These are phyloP conservation scores for Amitus sp. DNA, from an alignment of 2,888 invertebrate genomes.

Conservation along the genomic window DNA sequence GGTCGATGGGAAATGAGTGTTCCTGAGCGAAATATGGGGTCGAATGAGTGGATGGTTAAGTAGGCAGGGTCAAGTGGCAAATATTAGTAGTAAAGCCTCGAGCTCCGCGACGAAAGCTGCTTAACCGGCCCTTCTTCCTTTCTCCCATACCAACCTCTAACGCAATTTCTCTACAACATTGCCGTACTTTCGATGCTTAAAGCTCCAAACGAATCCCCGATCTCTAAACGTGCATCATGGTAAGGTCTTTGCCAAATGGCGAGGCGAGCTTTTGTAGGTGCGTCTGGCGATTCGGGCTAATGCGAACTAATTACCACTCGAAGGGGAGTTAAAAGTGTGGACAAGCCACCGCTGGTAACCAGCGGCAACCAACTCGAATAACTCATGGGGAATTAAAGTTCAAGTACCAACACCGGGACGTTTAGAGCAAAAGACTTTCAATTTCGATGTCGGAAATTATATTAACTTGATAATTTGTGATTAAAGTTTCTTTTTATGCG, in stretches of 20 bases:
- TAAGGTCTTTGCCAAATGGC: constrained; percentile 27
- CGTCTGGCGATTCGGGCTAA: constrained; percentile 53
- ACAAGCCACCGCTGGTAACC: constrained; percentile 45
- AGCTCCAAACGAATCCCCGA: constrained; percentile 41
- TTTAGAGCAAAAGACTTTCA: too few relatives aligned
- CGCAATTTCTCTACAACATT: constrained; percentile 52
- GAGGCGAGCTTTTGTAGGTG: too few relatives aligned
- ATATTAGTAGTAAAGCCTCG: constrained; percentile 63
- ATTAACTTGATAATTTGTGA: too few relatives aligned
- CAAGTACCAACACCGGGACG: too few relatives aligned
- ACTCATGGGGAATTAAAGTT: constrained; percentile 50
- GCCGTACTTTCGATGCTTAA: constrained; percentile 48
- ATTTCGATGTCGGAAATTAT: too few relatives aligned
- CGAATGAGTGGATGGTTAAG: constrained; percentile 34
- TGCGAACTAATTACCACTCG: constrained; percentile 58
- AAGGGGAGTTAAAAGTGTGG: constrained; percentile 58
- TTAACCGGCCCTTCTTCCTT: constrained; percentile 52
- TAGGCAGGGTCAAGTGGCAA: constrained; percentile 61
- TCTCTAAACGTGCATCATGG: constrained; percentile 10
- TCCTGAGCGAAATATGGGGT: constrained; percentile 28
- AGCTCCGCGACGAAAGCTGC: constrained; percentile 62
- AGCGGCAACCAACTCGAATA: constrained; percentile 41
- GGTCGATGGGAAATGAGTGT: constrained; percentile 16
- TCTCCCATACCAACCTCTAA: constrained; percentile 39
- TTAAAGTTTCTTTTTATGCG: too few relatives aligned